These are phyloP conservation scores for Chorisops tibialis DNA, from an alignment of 2,888 invertebrate species.

Conservation along the genomic window DNA sequence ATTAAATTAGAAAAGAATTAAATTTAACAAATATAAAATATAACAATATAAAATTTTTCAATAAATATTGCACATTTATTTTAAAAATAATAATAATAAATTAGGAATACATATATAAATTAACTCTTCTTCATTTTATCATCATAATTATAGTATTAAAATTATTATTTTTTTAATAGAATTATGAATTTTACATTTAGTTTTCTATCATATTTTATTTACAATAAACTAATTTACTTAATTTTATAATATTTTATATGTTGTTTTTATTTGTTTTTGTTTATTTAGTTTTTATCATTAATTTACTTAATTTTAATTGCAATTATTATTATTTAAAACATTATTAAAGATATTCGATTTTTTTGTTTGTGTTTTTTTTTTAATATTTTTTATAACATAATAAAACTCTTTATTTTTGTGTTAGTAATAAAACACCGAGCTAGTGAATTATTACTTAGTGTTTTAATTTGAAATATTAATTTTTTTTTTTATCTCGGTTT, in stretches of 20 bases:
- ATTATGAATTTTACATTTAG: no score
- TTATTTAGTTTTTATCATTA: no score
- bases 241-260: no score
- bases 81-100: background rate
- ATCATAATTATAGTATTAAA: no score
- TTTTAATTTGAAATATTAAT: constrained; percentile 5
- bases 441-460: background rate
- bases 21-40: background rate
- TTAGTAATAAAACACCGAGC: background rate
- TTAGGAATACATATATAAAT: background rate
- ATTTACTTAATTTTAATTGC: no score
- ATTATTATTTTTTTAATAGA: no score
- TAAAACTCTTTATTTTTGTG: constrained; percentile 2
- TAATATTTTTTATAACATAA: background rate
- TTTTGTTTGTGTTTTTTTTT: background rate
- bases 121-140: no score
- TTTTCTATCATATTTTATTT: no score
- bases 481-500: constrained; percentile 2
- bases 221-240: no score
- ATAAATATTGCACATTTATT: constrained; percentile 1
- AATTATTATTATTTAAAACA: background rate
- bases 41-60: background rate
- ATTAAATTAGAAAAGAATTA: background rate
- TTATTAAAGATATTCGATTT: background rate
- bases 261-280: no score